Conservation (phyloP, 2,888 invertebrate species). For the Melinaea menophilus region DNA sequence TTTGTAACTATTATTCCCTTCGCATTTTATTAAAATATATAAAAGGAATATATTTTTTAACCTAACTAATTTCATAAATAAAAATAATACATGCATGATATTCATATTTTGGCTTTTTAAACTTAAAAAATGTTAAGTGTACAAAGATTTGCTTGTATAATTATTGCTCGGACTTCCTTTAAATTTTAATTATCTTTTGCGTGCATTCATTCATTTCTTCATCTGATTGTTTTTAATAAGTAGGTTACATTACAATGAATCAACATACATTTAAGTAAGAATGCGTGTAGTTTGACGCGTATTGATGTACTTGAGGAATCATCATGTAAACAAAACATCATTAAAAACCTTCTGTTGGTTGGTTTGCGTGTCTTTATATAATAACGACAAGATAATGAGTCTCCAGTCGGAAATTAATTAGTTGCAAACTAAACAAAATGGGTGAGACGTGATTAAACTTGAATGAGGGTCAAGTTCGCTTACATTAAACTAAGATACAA, state of each 20-base stretch:
- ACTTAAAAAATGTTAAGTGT: too few relatives aligned
- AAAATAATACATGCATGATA: too few relatives aligned
- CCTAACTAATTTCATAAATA: too few relatives aligned
- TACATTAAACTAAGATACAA: constrained; percentile 6
- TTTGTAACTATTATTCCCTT: not conserved
- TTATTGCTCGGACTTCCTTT: not conserved
- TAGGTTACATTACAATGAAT: constrained; percentile 9
- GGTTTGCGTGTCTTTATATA: constrained; percentile 2
- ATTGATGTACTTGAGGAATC: not conserved
- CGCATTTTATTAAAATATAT: too few relatives aligned
- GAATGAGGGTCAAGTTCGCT: constrained; percentile 10
- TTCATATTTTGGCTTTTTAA: too few relatives aligned
- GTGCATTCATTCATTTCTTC: constrained; percentile 12
- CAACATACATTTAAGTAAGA: constrained; percentile 15
- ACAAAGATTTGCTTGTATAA: too few relatives aligned
- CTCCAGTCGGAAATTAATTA: constrained; percentile 1
- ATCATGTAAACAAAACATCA: constrained; percentile 1
- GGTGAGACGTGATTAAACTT: not conserved
- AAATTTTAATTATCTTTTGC: constrained; percentile 3
- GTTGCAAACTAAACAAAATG: constrained; percentile 1
- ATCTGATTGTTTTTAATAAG: not conserved
- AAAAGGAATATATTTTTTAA: too few relatives aligned
- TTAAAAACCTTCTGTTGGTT: not conserved
- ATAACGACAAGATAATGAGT: not conserved
- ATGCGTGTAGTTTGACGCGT: constrained; percentile 12